These are phyloP conservation scores for Gymnocephalus cernua DNA, from an alignment of 2,113 vertebrate genomes.

Conservation along the genomic window DNA sequence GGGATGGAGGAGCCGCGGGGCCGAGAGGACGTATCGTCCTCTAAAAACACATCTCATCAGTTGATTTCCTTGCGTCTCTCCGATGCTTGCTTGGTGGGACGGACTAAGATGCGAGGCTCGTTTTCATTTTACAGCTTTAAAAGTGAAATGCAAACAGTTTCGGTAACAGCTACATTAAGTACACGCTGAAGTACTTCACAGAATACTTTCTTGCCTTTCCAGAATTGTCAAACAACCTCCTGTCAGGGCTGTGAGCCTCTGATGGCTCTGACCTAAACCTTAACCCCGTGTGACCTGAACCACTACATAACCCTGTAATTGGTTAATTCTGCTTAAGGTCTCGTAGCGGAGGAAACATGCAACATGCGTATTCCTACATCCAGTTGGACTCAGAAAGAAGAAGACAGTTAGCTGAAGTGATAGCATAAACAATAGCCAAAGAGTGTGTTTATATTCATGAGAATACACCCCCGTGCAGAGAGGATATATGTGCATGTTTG, in stretches of 20 bases:
- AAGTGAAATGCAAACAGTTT: background rate
- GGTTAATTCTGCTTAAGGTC: conserved; percentile 3
- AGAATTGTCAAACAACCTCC: background rate
- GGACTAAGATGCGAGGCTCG: no score
- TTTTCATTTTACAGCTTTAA: no score
- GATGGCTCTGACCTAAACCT: background rate
- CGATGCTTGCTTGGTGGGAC: no score
- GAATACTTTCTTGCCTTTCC: background rate
- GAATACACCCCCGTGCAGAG: background rate
- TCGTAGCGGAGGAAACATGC: conserved; percentile 1
- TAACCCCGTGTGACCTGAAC: background rate
- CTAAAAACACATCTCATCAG: no score
- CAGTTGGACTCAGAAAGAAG: background rate
- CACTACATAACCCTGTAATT: background rate
- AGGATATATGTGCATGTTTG: conserved; percentile 45
- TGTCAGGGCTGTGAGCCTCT: background rate
- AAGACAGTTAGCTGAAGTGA: conserved; percentile 11
- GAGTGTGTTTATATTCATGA: conserved; percentile 40
- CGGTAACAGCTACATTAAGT: background rate
- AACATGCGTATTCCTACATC: background rate
- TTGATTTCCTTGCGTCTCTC: no score
- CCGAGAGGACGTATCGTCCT: no score
- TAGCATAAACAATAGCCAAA: conserved; percentile 25
- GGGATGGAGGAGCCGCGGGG: no score
- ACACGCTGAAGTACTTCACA: background rate